These are phyloP conservation scores for Oceanodroma leucorhoa DNA, from an alignment of 2,797 vertebrate genomes.

Conservation along the genomic window DNA sequence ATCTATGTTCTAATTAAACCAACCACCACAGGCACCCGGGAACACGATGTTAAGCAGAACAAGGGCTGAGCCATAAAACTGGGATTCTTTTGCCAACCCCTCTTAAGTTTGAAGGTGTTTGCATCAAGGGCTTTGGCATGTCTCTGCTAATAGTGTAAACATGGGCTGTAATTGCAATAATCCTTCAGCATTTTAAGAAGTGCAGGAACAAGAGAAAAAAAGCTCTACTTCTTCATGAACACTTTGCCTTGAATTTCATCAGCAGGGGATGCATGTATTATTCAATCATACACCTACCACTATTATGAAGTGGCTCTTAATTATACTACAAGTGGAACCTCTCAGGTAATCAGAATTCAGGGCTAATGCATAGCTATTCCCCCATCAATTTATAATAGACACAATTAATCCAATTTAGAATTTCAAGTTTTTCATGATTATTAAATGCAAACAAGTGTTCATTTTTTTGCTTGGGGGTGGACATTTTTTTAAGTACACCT, in stretches of 20 bases:
- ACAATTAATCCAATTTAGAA: constrained; percentile 72
- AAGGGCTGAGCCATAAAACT: not conserved
- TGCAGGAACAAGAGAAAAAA: not conserved
- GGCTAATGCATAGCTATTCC: constrained; percentile 68
- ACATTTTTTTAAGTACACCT: not conserved
- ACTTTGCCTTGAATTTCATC: constrained; percentile 52
- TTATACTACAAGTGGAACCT: constrained; percentile 71
- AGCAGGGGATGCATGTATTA: constrained; percentile 59
- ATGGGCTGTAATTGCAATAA: constrained; percentile 39
- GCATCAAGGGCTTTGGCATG: not conserved
- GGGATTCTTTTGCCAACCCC: not conserved
- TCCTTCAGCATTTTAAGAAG: constrained; percentile 31
- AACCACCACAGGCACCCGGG: not conserved
- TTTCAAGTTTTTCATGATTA: constrained; percentile 61
- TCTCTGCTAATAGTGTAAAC: constrained; percentile 33
- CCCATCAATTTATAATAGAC: constrained; percentile 69
- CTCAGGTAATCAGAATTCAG: constrained; percentile 73
- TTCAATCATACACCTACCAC: constrained; percentile 58
- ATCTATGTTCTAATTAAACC: not conserved
- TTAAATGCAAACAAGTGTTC: constrained; percentile 60
- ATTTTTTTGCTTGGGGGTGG: constrained; percentile 8
- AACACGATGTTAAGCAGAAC: not conserved
- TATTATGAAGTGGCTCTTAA: constrained; percentile 66
- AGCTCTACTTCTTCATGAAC: not conserved
- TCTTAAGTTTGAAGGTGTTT: not conserved